Conservation (phyloP, 2,888 invertebrate genomes). For the Andricus quercusramuli region DNA sequence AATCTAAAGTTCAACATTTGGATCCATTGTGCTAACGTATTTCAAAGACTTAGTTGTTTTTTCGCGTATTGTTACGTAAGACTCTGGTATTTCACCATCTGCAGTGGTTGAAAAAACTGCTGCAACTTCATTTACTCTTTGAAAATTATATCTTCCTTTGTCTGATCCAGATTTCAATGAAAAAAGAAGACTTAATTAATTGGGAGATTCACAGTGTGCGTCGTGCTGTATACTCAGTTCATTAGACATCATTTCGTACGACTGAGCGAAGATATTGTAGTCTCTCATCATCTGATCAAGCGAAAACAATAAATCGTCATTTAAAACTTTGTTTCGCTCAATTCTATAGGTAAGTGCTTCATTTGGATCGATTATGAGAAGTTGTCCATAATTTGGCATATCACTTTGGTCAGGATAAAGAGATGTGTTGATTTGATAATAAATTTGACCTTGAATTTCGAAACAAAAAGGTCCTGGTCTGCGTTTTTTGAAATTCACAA, state of each 20-base stretch:
- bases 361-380: conserved; percentile 55
- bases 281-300: conserved; percentile 55
- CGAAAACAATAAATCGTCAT: conserved; percentile 43
- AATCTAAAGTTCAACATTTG: conserved; percentile 53
- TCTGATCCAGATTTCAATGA: conserved; percentile 54
- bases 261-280: conserved; percentile 53
- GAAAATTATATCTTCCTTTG: conserved; percentile 53
- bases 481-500: no score
- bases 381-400: conserved; percentile 54
- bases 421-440: neutral
- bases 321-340: conserved; percentile 29
- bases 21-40: conserved; percentile 50
- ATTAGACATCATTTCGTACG: conserved; percentile 55
- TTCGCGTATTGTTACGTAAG: conserved; percentile 52
- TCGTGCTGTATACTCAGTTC: conserved; percentile 45
- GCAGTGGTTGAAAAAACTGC: conserved; percentile 56
- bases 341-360: conserved; percentile 48
- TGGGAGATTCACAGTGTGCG: conserved; percentile 30
- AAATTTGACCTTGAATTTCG: no score
- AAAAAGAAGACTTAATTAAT: conserved; percentile 52
- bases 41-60: conserved; percentile 48
- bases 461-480: no score
- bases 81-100: conserved; percentile 59
- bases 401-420: conserved; percentile 51
- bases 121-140: conserved; percentile 56